A percentile compares a stretch with the other conserved stretches of the same genome.
Conservation (phyloP, 2,888 invertebrate species). For the Leptopterna dolabrata region DNA sequence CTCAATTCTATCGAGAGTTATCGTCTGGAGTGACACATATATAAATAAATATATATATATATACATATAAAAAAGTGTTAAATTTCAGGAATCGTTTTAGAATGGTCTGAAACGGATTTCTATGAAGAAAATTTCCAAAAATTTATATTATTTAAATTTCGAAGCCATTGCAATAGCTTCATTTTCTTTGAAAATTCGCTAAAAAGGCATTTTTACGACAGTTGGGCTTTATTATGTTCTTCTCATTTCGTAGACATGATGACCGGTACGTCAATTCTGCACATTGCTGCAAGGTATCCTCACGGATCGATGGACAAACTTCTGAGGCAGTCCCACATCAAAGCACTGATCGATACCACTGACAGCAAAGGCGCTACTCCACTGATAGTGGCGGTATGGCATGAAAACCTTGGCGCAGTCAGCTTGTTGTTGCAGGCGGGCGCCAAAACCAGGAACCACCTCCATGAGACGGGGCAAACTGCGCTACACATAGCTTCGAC, state of each 20-base stretch:
- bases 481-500: conserved; percentile 25
- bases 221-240: background rate
- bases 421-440: background rate
- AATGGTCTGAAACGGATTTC: too few relatives aligned
- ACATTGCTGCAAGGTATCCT: background rate
- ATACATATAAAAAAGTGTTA: too few relatives aligned
- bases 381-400: background rate
- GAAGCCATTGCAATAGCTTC: too few relatives aligned
- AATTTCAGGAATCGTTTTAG: too few relatives aligned
- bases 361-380: conserved; percentile 32
- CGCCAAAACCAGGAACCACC: background rate
- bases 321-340: background rate
- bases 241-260: background rate
- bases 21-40: too few relatives aligned
- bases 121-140: too few relatives aligned
- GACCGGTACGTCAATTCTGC: conserved; percentile 4
- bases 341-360: background rate
- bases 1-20: too few relatives aligned
- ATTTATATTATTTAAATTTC: too few relatives aligned
- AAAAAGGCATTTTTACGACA: too few relatives aligned
- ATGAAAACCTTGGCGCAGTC: background rate
- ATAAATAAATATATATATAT: too few relatives aligned
- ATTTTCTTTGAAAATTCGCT: too few relatives aligned
- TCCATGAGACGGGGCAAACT: background rate
- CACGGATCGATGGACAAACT: background rate